Evolutionary conservation across 2,888 invertebrate species (phyloP).

Genomic region (Bombylius major): DNA sequence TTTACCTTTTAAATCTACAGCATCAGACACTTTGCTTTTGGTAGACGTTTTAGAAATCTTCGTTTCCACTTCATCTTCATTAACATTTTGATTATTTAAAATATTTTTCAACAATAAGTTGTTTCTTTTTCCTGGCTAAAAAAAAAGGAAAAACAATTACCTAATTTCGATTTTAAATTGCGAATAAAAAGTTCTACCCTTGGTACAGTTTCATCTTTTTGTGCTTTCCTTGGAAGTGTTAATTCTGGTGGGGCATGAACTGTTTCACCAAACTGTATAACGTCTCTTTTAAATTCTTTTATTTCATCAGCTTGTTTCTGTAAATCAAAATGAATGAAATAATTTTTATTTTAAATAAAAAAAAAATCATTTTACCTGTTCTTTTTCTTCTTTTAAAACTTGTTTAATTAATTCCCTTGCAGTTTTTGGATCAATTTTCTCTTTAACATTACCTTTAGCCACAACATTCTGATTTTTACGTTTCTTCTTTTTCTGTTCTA

Average conservation of each 20-base stretch:
- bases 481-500: conserved; percentile 24
- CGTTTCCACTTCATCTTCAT: background rate
- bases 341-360: background rate
- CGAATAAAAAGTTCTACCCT: conserved; percentile 24
- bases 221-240: conserved; percentile 40
- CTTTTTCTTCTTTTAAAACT: conserved; percentile 26
- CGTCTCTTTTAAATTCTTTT: conserved; percentile 47
- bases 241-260: conserved; percentile 60
- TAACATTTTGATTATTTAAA: conserved; percentile 23
- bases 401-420: conserved; percentile 29
- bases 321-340: conserved; percentile 4
- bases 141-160: conserved; percentile 16
- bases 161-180: no score
- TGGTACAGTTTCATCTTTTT: conserved; percentile 32
- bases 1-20: conserved; percentile 42
- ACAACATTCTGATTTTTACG: conserved; percentile 26
- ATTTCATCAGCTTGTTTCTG: conserved; percentile 24
- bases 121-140: conserved; percentile 49
- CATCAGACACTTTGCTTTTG: conserved; percentile 13
- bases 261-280: conserved; percentile 61
- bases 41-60: background rate
- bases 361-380: conserved; percentile 17
- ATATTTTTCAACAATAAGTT: conserved; percentile 47
- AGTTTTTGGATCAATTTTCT: conserved; percentile 22
- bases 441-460: conserved; percentile 29